Evolutionary conservation across 1,140 invertebrate species (phyloP), one percentile per base, ranked within the genome.

Genomic region (Bombus impatiens): DNA sequence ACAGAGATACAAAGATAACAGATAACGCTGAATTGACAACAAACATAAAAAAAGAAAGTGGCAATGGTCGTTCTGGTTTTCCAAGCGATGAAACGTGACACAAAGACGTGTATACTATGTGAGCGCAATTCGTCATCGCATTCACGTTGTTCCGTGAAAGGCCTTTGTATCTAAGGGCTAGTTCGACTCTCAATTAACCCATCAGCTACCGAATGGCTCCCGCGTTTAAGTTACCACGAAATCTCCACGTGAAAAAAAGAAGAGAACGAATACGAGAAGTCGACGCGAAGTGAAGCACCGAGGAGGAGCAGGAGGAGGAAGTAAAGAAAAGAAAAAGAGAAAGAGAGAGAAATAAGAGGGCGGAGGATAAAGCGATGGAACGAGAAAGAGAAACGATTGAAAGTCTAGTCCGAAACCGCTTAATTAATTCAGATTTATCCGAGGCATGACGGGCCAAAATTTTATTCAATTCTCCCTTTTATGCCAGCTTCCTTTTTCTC

Each of bases 371-470:
- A 67, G 6, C 1, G 84, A 80, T 81, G 71, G 70, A 78, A 77
- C 86, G 80, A 88, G 81, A 89, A 77, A 78, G 76, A 75, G 71
- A 72, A 83, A 70, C 67, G 87, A 88, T 84, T 82, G 88, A 91
- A 88, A 92, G 91, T 82, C 88, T 90, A 86, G 90, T 80, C 89
- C 88, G 88, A 93, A 94, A 94, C 91, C 91, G 92, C 94, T 94
- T 94, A 94, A 94, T 95, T 94, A 94, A 94, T 94, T 95, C 92
- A 93, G 93, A 94, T 94, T 95, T 94, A 94, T 94, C 93, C 93
- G 89, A 93, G 89, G 93, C 92, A 94, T 94, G 93, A 94, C 94
- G 92, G 82, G 92, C 92, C 87, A 88, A 90, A 94, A 94, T 94
- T 94, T 92, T 92, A 94, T 95, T 94, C 93, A 94, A 94, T 94